Conservation (phyloP, 2,113 vertebrate genomes). For the Piaya cayana region DNA sequence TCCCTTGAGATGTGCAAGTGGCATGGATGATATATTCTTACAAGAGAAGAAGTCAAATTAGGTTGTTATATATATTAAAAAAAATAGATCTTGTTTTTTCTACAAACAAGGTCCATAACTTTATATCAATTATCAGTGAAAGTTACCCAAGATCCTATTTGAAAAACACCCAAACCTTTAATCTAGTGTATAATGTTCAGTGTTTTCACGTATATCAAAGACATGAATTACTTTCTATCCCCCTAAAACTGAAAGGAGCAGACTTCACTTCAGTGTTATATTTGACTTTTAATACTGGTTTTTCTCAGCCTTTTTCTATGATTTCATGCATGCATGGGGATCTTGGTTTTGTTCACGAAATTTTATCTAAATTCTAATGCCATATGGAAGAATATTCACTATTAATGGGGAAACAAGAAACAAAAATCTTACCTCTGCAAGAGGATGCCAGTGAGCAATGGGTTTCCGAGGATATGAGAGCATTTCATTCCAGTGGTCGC, state of each 20-base stretch:
- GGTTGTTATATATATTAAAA: neutral
- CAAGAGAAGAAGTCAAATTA: constrained; percentile 24
- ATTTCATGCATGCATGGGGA: neutral
- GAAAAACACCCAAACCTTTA: constrained; percentile 6
- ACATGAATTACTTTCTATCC: neutral
- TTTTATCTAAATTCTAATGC: neutral
- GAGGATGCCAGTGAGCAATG: constrained; percentile 96
- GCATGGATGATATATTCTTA: constrained; percentile 24
- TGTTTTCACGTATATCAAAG: neutral
- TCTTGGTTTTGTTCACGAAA: neutral
- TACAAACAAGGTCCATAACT: neutral
- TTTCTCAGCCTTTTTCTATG: neutral
- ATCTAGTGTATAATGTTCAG: neutral
- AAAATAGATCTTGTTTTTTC: neutral
- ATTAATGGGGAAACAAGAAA: neutral
- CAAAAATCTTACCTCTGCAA: constrained; percentile 88
- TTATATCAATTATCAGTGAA: neutral
- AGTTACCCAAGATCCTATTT: neutral
- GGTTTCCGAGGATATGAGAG: constrained; percentile 95
- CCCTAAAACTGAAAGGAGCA: constrained; percentile 4
- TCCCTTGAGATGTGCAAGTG: constrained; percentile 40
- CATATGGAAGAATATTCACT: neutral
- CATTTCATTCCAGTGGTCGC: constrained; percentile 99
- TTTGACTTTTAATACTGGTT: neutral
- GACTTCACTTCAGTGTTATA: neutral